Base-by-base conservation (phyloP, 2,888 invertebrate genomes). In the Heliconius cydno region DNA sequence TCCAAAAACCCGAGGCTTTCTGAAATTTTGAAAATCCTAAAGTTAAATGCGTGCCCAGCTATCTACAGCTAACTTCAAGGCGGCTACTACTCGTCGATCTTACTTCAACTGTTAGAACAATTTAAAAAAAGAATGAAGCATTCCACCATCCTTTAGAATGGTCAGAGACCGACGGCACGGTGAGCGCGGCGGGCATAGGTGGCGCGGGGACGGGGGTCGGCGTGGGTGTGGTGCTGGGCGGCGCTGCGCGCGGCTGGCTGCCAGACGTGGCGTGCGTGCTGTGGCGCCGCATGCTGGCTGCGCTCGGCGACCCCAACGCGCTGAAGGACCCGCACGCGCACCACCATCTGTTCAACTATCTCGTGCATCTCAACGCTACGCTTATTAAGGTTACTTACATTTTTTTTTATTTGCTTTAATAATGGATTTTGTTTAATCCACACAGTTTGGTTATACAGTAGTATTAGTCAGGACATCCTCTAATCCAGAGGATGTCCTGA, bases 241-340 rank as follows among this genome's bases (percentile, higher is more conserved):
- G 98, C 12, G 95, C 96, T 1, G 97, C 98, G 12, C 96, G 97
- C 81, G 99, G 99, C 80, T 99, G 99, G 99, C 95, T 98, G 85
- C 98, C 99, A 7, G 99, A 98, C 91, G 98, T 98, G 77, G 98
- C 99, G 7, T 98, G 98, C 38, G 98, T 98, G 81, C 96, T 99
- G 88, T 99, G 99, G 99, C 96, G 98, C 83, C 96, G 99, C 85
- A 99, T 99, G 98, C 95, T 99, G 80, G 98, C 98, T 68, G 97
- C 98, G 80, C 96, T 99, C 67, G 99, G 99, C 1, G 98, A 99
- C 95, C 97, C 99, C 77, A 99, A 99, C 95, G 96, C 96, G 83
- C 97, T 99, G 83, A 96, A 96, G 41, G 97, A 98, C 90, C 97
- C 98, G 19, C 96, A 96, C 81, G 96, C 98, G 30, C 99, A 99